A percentile compares a stretch with the other conserved stretches of the same genome.
phyloP scores from a whole-genome alignment of 1,140 invertebrate genomes.

The Sitobion miscanthi region DNA sequence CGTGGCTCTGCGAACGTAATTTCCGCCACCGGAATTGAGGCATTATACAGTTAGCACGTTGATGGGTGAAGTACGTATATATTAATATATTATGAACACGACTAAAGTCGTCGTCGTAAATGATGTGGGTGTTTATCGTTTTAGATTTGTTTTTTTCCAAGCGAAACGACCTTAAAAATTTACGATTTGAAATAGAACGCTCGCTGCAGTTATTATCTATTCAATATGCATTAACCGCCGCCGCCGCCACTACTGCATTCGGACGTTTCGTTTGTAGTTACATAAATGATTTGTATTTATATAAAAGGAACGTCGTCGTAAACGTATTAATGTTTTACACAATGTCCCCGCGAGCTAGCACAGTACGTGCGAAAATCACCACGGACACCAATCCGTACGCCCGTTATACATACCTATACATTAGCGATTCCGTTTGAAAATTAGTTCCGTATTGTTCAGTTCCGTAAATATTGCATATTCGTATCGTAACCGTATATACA shows the following conservation, averaged over 20 bases:
- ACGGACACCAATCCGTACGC: neutral
- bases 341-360: neutral
- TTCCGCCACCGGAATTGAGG: too few species aligned
- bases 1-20: too few species aligned
- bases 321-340: neutral
- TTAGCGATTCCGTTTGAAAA: conserved; percentile 29
- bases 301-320: neutral
- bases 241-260: neutral
- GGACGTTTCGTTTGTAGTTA: neutral
- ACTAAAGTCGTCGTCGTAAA: neutral
- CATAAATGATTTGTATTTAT: neutral
- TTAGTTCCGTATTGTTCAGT: neutral
- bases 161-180: neutral
- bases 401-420: neutral
- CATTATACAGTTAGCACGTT: too few species aligned
- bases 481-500: neutral
- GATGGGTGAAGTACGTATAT: too few species aligned
- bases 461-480: conserved; percentile 5
- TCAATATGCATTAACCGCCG: neutral
- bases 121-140: neutral
- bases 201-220: neutral
- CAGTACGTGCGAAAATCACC: neutral
- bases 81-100: too few species aligned
- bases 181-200: neutral
- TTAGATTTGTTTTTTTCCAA: neutral